Percentiles rank a stretch among this genome's conserved stretches.
Conservation (phyloP, 2,113 vertebrate genomes). For the Anseranas semipalmata region DNA sequence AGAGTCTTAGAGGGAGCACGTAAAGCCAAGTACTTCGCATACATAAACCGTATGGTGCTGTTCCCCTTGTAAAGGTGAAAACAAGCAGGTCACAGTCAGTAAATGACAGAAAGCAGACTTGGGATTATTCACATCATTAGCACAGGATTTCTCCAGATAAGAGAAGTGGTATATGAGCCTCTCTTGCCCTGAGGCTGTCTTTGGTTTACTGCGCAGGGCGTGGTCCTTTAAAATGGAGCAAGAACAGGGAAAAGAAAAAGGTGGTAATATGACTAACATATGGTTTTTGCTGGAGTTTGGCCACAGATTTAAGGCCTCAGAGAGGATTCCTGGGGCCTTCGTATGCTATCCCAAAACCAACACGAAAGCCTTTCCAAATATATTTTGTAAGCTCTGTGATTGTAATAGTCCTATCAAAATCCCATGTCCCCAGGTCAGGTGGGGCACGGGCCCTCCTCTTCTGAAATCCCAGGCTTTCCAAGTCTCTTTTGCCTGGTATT, state of each 20-base stretch:
- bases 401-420: slow-evolving; percentile 36
- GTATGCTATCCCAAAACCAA: slow-evolving; percentile 45
- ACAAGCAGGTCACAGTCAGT: slow-evolving; percentile 13
- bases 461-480: not conserved
- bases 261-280: slow-evolving; percentile 48
- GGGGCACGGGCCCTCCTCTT: not conserved
- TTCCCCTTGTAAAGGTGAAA: not conserved
- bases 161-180: not conserved
- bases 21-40: not conserved
- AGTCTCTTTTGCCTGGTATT: not conserved
- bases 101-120: not conserved
- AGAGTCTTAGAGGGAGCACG: rapidly evolving
- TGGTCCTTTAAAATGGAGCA: not conserved
- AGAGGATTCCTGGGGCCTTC: slow-evolving; percentile 56
- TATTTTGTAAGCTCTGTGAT: not conserved
- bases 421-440: not conserved
- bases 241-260: not conserved
- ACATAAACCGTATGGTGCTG: not conserved
- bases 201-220: not conserved
- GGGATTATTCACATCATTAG: slow-evolving; percentile 1
- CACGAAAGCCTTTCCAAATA: slow-evolving; percentile 29
- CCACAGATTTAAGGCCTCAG: slow-evolving; percentile 22
- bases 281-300: slow-evolving; percentile 49
- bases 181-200: not conserved
- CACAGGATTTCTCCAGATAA: slow-evolving; percentile 4